These are phyloP conservation scores for Stichodactyla mertensii DNA, from an alignment of 64 coral and sea anemone genomes.

Conservation along the genomic window DNA sequence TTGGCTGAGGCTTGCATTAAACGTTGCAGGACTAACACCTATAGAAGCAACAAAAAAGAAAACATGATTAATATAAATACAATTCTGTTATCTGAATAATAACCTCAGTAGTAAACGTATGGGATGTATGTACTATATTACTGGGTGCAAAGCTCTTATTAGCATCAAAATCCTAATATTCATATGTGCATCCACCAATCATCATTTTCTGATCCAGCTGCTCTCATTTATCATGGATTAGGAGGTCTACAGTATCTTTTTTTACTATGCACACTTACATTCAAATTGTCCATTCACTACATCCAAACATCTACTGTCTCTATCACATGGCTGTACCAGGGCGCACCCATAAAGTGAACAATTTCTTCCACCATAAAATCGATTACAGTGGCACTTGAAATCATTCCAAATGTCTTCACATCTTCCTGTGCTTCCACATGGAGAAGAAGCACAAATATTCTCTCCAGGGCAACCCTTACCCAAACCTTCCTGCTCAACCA, in stretches of 20 bases:
- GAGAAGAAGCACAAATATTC: conserved; percentile 46
- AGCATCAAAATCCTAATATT: too few species aligned
- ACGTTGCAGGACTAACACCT: conserved; percentile 45
- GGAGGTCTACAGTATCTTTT: too few species aligned
- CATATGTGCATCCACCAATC: too few species aligned
- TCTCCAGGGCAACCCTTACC: conserved; percentile 62
- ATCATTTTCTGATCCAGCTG: too few species aligned
- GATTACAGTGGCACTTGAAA: conserved; percentile 67
- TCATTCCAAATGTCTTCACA: conserved; percentile 84
- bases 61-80: neutral
- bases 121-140: too few species aligned
- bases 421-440: conserved; percentile 60
- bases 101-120: too few species aligned
- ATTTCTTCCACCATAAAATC: conserved; percentile 68
- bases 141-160: too few species aligned
- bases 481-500: conserved; percentile 4
- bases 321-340: conserved; percentile 62
- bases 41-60: neutral
- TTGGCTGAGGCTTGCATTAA: conserved; percentile 41
- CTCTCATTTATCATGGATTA: too few species aligned
- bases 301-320: conserved; percentile 59
- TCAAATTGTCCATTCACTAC: conserved; percentile 68
- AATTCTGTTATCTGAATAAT: too few species aligned
- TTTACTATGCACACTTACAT: conserved; percentile 42
- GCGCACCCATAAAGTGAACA: conserved; percentile 84